A percentile compares a stretch with the other conserved stretches of the same genome.
Evolutionary conservation across 92 coral and sea anemone genomes (phyloP).

Genomic region (Galaxea fascicularis): DNA sequence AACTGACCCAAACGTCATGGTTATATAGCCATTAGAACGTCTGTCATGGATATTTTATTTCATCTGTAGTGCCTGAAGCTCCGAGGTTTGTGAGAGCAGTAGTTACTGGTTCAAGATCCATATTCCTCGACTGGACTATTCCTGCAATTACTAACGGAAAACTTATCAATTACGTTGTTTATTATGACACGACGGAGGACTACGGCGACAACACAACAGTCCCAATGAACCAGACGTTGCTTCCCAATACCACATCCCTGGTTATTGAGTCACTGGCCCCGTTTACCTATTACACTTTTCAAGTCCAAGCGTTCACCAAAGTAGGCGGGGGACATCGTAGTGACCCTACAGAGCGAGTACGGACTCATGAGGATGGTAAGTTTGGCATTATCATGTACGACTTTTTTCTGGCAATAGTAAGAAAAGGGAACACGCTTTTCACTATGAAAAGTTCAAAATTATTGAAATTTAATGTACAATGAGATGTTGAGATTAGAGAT

Average conservation of each 20-base stretch:
- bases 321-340: constrained; percentile 69
- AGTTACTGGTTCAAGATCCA: constrained; percentile 36
- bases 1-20: no score
- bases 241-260: constrained; percentile 11
- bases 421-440: neutral
- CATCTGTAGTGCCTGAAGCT: constrained; percentile 54
- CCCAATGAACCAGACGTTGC: constrained; percentile 7
- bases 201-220: neutral
- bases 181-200: constrained; percentile 28
- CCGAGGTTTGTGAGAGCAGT: constrained; percentile 49
- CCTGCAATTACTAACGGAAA: constrained; percentile 71
- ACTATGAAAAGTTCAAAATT: no score
- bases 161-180: constrained; percentile 51
- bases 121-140: constrained; percentile 55
- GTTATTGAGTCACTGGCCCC: constrained; percentile 46
- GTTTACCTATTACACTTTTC: constrained; percentile 51
- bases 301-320: constrained; percentile 61
- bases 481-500: no score
- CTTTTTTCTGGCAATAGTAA: neutral
- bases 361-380: constrained; percentile 72
- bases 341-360: neutral
- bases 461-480: neutral
- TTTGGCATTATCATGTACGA: neutral
- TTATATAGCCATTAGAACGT: neutral
- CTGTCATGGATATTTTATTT: neutral